Conservation (phyloP, 2,888 invertebrate species). For the Leucania comma region DNA sequence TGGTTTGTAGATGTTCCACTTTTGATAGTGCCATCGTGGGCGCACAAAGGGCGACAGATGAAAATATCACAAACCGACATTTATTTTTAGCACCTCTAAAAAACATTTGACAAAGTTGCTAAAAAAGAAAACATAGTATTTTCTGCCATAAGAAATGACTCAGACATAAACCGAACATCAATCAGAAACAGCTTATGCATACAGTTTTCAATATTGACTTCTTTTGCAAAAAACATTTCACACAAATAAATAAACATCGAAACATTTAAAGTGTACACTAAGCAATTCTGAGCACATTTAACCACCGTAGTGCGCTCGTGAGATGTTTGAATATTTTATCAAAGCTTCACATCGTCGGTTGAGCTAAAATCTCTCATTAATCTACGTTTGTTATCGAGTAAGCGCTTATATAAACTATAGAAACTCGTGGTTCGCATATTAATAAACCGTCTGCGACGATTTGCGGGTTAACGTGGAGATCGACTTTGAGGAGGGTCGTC, state of each 20-base stretch:
- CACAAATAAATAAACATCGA: slow-evolving; percentile 9
- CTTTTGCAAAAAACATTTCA: background rate
- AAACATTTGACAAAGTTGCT: too few relatives aligned
- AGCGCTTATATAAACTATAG: slow-evolving; percentile 46
- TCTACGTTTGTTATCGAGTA: slow-evolving; percentile 54
- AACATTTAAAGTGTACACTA: slow-evolving; percentile 18
- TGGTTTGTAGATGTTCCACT: too few relatives aligned
- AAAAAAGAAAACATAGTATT: too few relatives aligned
- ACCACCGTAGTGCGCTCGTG: slow-evolving; percentile 22
- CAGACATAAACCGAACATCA: too few relatives aligned
- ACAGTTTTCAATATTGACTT: too few relatives aligned
- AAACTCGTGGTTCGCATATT: slow-evolving; percentile 39
- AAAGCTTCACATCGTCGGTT: slow-evolving; percentile 41
- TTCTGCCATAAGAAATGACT: too few relatives aligned
- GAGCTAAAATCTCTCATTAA: slow-evolving; percentile 56
- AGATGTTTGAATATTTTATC: slow-evolving; percentile 58
- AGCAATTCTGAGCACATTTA: slow-evolving; percentile 38
- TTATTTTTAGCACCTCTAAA: too few relatives aligned
- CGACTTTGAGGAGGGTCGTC: slow-evolving; percentile 33
- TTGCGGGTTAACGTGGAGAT: slow-evolving; percentile 26
- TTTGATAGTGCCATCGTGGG: too few relatives aligned
- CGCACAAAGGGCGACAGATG: too few relatives aligned
- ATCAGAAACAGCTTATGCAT: too few relatives aligned
- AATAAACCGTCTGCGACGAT: slow-evolving; percentile 38
- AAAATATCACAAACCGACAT: too few relatives aligned